These are phyloP conservation scores for Druon quercuslanigerum DNA, from an alignment of 1,140 invertebrate genomes.

Conservation along the genomic window DNA sequence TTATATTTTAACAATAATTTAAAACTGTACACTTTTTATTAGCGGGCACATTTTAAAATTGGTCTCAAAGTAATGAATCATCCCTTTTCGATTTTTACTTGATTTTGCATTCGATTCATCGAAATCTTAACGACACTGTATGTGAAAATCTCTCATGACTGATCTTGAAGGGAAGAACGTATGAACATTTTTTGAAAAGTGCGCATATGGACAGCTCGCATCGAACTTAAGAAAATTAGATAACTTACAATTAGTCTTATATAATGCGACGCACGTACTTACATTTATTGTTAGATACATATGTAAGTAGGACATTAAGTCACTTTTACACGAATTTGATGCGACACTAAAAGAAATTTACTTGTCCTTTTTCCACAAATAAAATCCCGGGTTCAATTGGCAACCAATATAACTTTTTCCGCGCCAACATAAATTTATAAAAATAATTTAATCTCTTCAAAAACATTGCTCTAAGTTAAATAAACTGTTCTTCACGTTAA, in stretches of 20 bases:
- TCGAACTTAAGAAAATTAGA: conserved; percentile 16
- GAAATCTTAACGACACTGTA: neutral
- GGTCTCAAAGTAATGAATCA: too few relatives aligned
- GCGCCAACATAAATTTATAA: too few relatives aligned
- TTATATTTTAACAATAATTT: too few relatives aligned
- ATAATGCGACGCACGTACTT: conserved; percentile 30
- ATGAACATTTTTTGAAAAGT: conserved; percentile 1
- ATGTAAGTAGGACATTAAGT: conserved; percentile 30
- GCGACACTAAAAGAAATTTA: conserved; percentile 7
- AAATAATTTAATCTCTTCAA: too few relatives aligned
- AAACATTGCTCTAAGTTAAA: too few relatives aligned
- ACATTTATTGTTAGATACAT: conserved; percentile 11
- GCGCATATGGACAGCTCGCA: conserved; percentile 23
- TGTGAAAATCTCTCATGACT: neutral
- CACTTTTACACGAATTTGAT: conserved; percentile 23
- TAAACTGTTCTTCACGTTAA: too few relatives aligned
- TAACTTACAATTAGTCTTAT: neutral
- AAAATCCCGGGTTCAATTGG: neutral
- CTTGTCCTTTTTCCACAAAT: conserved; percentile 15
- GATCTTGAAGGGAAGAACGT: conserved; percentile 13
- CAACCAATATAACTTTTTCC: neutral
- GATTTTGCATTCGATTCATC: neutral
- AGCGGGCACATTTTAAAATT: too few relatives aligned
- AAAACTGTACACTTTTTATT: too few relatives aligned
- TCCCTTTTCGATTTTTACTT: neutral